A percentile compares a stretch with the other conserved stretches of the same genome.
These are phyloP conservation scores for Chalcis sispes DNA, from an alignment of 2,888 invertebrate species.

Conservation along the genomic window DNA sequence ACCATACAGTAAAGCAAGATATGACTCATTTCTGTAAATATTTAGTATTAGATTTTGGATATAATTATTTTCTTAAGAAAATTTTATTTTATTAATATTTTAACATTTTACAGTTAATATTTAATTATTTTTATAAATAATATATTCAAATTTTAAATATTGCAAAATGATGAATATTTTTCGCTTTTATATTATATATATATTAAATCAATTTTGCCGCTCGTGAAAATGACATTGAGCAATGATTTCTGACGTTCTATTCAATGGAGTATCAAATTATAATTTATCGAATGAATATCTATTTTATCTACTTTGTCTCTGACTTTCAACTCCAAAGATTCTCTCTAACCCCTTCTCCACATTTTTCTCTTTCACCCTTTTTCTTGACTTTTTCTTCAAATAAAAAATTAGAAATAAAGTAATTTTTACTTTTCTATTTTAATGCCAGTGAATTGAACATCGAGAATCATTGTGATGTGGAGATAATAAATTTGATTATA, in stretches of 20 bases:
- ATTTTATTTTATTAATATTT: background rate
- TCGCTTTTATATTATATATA: background rate
- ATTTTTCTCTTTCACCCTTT: constrained; percentile 17
- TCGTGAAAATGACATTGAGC: background rate
- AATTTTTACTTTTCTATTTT: constrained; percentile 20
- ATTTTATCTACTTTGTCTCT: constrained; percentile 40
- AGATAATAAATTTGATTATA: constrained; percentile 25
- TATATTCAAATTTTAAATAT: no score
- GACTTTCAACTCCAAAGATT: constrained; percentile 19
- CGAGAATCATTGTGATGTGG: constrained; percentile 4
- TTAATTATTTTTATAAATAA: no score
- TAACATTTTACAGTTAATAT: no score
- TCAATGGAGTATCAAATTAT: constrained; percentile 42
- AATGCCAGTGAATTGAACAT: constrained; percentile 29
- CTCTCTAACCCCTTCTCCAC: constrained; percentile 24
- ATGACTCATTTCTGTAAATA: background rate
- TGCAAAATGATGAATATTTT: no score
- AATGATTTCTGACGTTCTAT: constrained; percentile 20
- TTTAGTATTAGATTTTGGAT: no score
- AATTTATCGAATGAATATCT: constrained; percentile 20
- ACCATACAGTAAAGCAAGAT: constrained; percentile 6
- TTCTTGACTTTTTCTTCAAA: constrained; percentile 17
- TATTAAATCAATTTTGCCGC: background rate
- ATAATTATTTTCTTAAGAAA: background rate
- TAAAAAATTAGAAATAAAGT: constrained; percentile 20